Evolutionary conservation across 2,797 vertebrate species (phyloP).

Genomic region (Sebastes cheni): DNA sequence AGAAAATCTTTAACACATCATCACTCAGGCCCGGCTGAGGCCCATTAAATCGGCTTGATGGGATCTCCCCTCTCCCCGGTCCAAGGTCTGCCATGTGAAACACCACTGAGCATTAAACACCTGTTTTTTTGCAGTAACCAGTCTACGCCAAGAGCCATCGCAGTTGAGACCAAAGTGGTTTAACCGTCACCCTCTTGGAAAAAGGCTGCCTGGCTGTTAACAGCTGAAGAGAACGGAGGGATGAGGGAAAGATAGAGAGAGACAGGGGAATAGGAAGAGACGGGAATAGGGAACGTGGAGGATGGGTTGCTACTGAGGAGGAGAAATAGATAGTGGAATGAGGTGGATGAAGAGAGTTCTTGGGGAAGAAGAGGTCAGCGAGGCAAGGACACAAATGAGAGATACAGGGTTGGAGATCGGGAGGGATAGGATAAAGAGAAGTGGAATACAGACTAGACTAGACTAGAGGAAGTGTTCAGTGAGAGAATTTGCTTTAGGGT

Average conservation of each 20-base stretch:
- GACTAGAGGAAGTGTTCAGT: conserved; percentile 16
- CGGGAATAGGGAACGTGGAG: neutral
- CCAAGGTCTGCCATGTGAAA: conserved; percentile 48
- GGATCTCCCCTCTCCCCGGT: conserved; percentile 32
- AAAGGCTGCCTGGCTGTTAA: conserved; percentile 19
- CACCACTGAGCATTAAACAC: conserved; percentile 67
- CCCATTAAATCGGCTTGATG: conserved; percentile 37
- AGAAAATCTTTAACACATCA: conserved; percentile 71
- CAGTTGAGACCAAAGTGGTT: conserved; percentile 46
- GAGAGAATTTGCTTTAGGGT: conserved; percentile 32
- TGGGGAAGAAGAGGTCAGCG: conserved; percentile 17
- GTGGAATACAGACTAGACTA: conserved; percentile 13
- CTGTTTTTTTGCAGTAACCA: conserved; percentile 59
- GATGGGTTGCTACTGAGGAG: neutral
- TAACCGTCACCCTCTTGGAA: neutral
- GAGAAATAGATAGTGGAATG: conserved; percentile 7
- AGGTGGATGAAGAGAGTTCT: conserved; percentile 12
- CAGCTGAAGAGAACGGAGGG: conserved; percentile 4
- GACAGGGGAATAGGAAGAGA: conserved; percentile 10
- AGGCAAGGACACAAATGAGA: conserved; percentile 16
- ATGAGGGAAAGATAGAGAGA: neutral
- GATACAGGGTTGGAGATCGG: conserved; percentile 17
- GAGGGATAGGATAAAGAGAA: conserved; percentile 24
- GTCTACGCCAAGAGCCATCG: conserved; percentile 33
- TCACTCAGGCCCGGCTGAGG: conserved; percentile 59